These are phyloP conservation scores for Hycleus cichorii DNA, from an alignment of 1,140 invertebrate genomes.

Conservation along the genomic window DNA sequence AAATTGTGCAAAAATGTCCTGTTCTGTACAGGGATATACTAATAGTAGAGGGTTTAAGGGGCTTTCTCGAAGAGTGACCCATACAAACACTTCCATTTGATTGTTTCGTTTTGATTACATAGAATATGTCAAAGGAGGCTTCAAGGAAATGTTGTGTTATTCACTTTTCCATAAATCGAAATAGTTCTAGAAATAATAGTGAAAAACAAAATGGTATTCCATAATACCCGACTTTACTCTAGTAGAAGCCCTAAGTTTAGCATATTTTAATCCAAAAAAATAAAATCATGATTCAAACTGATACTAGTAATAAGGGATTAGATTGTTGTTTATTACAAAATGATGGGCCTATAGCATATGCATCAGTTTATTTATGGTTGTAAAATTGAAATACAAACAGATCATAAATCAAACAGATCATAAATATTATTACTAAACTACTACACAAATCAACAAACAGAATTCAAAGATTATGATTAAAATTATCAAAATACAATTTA, in stretches of 20 bases:
- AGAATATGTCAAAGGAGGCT: too few species aligned
- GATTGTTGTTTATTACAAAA: slow-evolving; percentile 32
- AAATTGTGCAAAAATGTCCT: too few species aligned
- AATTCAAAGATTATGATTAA: slow-evolving; percentile 10
- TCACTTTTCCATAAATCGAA: too few species aligned
- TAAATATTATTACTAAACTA: slow-evolving; percentile 14
- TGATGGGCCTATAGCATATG: slow-evolving; percentile 13
- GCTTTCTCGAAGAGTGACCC: too few species aligned
- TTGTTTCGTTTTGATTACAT: too few species aligned
- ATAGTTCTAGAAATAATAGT: too few species aligned
- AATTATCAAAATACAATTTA: slow-evolving; percentile 10
- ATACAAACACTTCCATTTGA: too few species aligned
- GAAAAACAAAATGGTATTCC: too few species aligned
- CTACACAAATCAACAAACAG: background rate
- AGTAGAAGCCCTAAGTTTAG: slow-evolving; percentile 21
- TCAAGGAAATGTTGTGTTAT: too few species aligned
- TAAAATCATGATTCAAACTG: slow-evolving; percentile 30
- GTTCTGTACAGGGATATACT: too few species aligned
- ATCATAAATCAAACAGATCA: slow-evolving; percentile 24
- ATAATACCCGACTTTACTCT: too few species aligned
- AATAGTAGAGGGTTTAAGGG: too few species aligned
- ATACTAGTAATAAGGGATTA: slow-evolving; percentile 35
- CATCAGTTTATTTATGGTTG: slow-evolving; percentile 26
- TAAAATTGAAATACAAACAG: slow-evolving; percentile 9
- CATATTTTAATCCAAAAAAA: slow-evolving; percentile 28